Percentiles rank a stretch among this genome's conserved stretches.
Evolutionary conservation across 2,113 vertebrate genomes (phyloP).

Genomic region (Microcebus tavaratra): DNA sequence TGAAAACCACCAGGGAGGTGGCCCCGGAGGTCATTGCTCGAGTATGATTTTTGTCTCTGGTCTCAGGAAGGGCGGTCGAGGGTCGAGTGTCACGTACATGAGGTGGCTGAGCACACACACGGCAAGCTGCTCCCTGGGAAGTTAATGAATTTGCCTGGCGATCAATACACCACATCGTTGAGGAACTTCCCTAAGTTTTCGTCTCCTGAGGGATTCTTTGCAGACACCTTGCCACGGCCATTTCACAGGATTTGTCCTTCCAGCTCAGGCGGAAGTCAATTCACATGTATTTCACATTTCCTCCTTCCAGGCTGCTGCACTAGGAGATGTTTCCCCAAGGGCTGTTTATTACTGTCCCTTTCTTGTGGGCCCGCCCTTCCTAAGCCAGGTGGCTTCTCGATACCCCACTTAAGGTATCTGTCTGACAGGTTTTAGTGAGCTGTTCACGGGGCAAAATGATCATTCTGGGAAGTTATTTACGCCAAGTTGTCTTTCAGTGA

Average conservation of each 20-base stretch:
- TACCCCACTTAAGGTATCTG: not conserved
- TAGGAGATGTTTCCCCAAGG: not conserved
- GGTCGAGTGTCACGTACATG: rapidly evolving
- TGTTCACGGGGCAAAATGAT: not conserved
- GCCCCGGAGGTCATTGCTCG: not conserved
- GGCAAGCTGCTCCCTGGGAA: not conserved
- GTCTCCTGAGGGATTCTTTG: not conserved
- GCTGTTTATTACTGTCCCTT: not conserved
- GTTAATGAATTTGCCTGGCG: not conserved
- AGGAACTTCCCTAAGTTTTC: not conserved
- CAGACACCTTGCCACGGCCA: not conserved
- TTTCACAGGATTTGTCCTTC: not conserved
- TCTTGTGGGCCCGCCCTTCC: not conserved
- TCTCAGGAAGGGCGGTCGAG: not conserved
- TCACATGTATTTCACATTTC: not conserved
- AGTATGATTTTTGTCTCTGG: not conserved
- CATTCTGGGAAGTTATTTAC: constrained; percentile 27
- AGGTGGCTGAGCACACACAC: not conserved
- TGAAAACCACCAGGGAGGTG: not conserved
- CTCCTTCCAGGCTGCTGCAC: not conserved
- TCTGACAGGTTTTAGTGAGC: constrained; percentile 25
- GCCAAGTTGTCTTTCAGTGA: not conserved
- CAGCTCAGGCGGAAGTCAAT: not conserved
- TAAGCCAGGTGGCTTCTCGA: not conserved
- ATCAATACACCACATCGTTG: not conserved